Percentiles rank a stretch among this genome's conserved stretches.
Conservation (phyloP, 1,140 invertebrate species). For the Hylaeus volcanicus region DNA sequence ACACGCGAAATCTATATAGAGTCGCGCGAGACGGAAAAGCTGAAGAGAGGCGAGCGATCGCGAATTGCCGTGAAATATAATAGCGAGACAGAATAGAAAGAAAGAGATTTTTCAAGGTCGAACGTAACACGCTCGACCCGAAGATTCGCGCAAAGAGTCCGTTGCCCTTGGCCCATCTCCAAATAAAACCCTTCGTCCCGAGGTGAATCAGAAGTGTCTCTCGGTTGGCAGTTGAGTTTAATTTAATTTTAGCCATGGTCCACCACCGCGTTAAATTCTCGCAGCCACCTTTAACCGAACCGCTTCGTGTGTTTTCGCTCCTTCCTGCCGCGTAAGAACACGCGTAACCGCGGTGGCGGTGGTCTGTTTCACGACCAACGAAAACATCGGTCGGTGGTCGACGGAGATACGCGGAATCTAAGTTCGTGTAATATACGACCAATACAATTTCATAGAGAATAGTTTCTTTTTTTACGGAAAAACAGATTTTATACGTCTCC, state of each 20-base stretch:
- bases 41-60: too few species aligned
- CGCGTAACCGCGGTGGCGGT: slow-evolving; percentile 15
- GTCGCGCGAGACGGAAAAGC: too few species aligned
- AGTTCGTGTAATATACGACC: too few species aligned
- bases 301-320: neutral
- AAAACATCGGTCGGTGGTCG: slow-evolving; percentile 22
- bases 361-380: slow-evolving; percentile 5
- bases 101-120: slow-evolving; percentile 41
- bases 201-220: slow-evolving; percentile 62
- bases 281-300: slow-evolving; percentile 9
- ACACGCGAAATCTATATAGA: too few species aligned
- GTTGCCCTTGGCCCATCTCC: slow-evolving; percentile 68
- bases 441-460: too few species aligned
- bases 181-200: slow-evolving; percentile 59
- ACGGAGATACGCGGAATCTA: neutral
- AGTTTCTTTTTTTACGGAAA: too few species aligned
- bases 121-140: slow-evolving; percentile 22
- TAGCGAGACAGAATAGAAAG: neutral
- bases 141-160: slow-evolving; percentile 47
- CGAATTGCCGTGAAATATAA: too few species aligned
- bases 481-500: too few species aligned
- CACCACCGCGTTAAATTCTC: slow-evolving; percentile 5
- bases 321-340: slow-evolving; percentile 31
- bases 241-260: slow-evolving; percentile 63
- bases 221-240: slow-evolving; percentile 49